Conservation (phyloP, 2,888 invertebrate genomes). For the Drosophila gaucha region DNA sequence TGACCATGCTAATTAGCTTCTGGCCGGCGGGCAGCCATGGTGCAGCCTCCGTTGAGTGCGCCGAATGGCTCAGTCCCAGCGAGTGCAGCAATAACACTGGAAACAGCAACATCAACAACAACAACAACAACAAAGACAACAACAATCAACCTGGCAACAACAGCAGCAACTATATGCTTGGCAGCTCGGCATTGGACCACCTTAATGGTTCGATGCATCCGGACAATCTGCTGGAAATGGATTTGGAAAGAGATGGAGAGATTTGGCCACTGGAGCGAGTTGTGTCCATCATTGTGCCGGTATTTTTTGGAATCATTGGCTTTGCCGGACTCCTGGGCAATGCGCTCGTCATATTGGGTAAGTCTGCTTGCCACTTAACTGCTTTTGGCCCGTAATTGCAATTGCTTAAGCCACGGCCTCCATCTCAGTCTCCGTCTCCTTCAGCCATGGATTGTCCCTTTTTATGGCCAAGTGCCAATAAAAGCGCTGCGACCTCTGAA, state of each 20-base stretch:
- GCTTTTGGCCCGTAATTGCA: conserved; percentile 1
- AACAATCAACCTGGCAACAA: conserved; percentile 29
- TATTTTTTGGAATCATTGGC: conserved; percentile 94
- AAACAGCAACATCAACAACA: conserved; percentile 28
- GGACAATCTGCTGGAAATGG: conserved; percentile 80
- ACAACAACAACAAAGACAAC: conserved; percentile 33
- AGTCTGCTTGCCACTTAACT: conserved; percentile 54
- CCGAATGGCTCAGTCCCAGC: conserved; percentile 61
- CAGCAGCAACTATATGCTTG: conserved; percentile 26
- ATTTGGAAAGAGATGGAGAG: conserved; percentile 84
- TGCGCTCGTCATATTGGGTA: conserved; percentile 91
- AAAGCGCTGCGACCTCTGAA: conserved; percentile 5
- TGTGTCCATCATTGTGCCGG: conserved; percentile 90
- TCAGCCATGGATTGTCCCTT: neutral
- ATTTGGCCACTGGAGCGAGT: conserved; percentile 87
- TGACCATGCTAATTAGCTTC: conserved; percentile 54
- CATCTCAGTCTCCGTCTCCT: no score
- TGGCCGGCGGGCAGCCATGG: conserved; percentile 31
- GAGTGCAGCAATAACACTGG: conserved; percentile 54
- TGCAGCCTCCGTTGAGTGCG: conserved; percentile 41
- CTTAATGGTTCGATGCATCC: conserved; percentile 53
- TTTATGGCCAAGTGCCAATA: conserved; percentile 18
- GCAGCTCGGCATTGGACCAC: conserved; percentile 22
- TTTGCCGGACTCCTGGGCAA: conserved; percentile 96
- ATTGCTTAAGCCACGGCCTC: neutral